These are phyloP conservation scores for Myotis daubentonii DNA, from an alignment of 2,797 vertebrate species.

Conservation along the genomic window DNA sequence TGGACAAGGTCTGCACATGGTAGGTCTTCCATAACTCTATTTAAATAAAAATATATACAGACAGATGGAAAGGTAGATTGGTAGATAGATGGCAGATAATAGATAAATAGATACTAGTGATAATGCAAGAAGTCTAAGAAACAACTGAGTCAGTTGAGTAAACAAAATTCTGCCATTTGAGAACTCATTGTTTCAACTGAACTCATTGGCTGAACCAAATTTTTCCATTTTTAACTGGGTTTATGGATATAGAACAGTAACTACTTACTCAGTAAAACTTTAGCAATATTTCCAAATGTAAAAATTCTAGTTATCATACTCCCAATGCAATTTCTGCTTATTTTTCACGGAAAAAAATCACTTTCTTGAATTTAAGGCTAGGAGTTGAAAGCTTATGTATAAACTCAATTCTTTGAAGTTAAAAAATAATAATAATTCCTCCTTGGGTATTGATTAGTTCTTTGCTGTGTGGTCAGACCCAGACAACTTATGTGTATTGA, in stretches of 20 bases:
- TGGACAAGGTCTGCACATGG: accelerated
- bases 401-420: not conserved
- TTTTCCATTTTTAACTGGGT: not conserved
- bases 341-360: slow-evolving; percentile 31
- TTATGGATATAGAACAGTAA: not conserved
- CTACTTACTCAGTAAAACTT: not conserved
- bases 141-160: not conserved
- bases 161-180: not conserved
- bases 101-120: not conserved
- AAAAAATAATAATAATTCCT: not conserved
- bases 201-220: not conserved
- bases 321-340: not conserved
- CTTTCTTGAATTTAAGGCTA: not conserved
- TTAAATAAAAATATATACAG: not conserved
- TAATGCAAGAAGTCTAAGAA: not conserved
- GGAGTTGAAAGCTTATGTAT: not conserved
- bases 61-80: not conserved
- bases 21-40: not conserved
- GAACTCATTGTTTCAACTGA: slow-evolving; percentile 35
- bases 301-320: not conserved
- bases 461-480: not conserved
- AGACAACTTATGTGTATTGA: not conserved
- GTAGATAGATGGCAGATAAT: not conserved
- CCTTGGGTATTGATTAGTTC: not conserved
- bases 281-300: not conserved